Conservation (phyloP, 2,113 vertebrate species). For the Fulica atra region DNA sequence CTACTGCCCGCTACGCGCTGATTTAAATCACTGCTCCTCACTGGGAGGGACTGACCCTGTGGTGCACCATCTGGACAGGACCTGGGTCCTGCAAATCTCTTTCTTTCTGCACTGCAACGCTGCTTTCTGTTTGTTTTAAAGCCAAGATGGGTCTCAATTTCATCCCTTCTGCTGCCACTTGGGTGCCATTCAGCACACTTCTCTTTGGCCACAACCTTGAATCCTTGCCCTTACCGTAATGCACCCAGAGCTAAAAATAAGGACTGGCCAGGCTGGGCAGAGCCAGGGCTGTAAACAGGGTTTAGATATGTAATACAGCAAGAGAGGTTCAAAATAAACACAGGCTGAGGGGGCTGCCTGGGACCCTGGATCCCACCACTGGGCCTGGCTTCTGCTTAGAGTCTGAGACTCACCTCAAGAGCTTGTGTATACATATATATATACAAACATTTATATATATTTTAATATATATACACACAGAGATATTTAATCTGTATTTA, state of each 20-base stretch:
- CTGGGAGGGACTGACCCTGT: background rate
- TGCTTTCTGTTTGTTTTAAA: background rate
- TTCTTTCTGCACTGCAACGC: background rate
- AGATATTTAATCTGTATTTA: too few species aligned
- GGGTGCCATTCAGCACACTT: background rate
- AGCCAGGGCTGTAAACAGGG: background rate
- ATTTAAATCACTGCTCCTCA: background rate
- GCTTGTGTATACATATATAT: too few species aligned
- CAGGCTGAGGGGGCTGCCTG: background rate
- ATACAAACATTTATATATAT: too few species aligned
- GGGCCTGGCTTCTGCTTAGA: background rate
- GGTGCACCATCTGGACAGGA: slow-evolving; percentile 18
- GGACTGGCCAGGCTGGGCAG: background rate
- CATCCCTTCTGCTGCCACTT: background rate
- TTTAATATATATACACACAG: too few species aligned
- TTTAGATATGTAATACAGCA: fast-evolving
- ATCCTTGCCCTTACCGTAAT: background rate
- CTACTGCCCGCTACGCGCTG: background rate
- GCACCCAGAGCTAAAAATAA: background rate
- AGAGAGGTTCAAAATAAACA: background rate
- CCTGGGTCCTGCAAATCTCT: background rate
- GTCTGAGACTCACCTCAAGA: background rate
- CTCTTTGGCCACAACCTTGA: background rate
- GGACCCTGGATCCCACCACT: too few species aligned
- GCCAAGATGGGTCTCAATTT: background rate